Percentiles rank a stretch among this genome's conserved stretches.
Evolutionary conservation across 2,797 vertebrate genomes (phyloP).

Genomic region (Neosalanx taihuensis): DNA sequence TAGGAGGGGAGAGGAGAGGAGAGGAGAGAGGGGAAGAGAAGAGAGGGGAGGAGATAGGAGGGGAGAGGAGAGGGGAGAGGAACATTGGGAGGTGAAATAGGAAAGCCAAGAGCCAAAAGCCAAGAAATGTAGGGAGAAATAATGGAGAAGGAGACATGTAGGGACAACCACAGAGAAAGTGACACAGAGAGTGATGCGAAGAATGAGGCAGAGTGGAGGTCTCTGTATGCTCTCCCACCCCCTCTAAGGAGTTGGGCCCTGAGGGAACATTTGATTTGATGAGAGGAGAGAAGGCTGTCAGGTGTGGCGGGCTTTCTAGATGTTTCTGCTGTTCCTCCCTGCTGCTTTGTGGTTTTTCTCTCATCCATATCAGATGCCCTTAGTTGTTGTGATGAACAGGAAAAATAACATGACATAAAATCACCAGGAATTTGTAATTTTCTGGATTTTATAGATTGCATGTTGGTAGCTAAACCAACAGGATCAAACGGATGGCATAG

Average conservation of each 20-base stretch:
- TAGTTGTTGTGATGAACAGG: background rate
- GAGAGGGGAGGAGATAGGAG: background rate
- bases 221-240: conserved; percentile 10
- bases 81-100: background rate
- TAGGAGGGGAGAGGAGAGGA: background rate
- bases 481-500: too few relatives aligned
- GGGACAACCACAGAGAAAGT: too few relatives aligned
- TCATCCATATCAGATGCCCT: conserved; percentile 8
- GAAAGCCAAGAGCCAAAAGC: too few relatives aligned
- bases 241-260: background rate
- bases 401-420: too few relatives aligned
- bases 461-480: too few relatives aligned
- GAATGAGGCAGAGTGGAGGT: conserved; percentile 13
- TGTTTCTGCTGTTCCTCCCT: background rate
- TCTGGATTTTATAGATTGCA: too few relatives aligned
- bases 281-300: conserved; percentile 9
- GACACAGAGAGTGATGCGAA: conserved; percentile 21
- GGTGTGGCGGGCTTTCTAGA: background rate
- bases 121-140: background rate
- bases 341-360: background rate
- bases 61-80: background rate
- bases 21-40: background rate
- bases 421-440: too few relatives aligned
- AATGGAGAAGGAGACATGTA: conserved; percentile 2
- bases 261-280: conserved; percentile 11